phyloP scores from a whole-genome alignment of 1,140 invertebrate genomes.

The Musca vetustissima region DNA sequence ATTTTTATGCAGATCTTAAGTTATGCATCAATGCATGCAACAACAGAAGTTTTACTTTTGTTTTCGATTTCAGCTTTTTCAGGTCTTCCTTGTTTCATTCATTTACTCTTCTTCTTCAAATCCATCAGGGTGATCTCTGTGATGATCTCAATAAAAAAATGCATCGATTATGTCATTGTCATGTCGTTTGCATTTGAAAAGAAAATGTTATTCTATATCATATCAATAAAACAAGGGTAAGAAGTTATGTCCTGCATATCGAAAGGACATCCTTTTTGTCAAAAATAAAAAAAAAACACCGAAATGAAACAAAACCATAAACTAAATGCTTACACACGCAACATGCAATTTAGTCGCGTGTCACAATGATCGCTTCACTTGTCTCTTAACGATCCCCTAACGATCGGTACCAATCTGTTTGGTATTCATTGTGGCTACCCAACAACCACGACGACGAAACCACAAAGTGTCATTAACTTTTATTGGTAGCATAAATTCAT shows the following conservation, averaged over 20 bases:
- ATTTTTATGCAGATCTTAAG: constrained; percentile 8
- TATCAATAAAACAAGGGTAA: neutral
- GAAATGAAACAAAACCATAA: no score
- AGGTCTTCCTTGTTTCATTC: neutral
- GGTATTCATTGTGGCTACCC: neutral
- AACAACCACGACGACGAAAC: neutral
- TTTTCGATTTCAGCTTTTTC: neutral
- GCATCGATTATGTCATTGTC: no score
- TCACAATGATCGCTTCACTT: neutral
- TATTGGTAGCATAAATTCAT: constrained; percentile 12
- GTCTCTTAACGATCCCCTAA: neutral
- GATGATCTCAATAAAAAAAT: no score
- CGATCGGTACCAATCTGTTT: neutral
- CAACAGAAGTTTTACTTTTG: neutral
- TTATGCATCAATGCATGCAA: constrained; percentile 3
- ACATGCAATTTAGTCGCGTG: constrained; percentile 21
- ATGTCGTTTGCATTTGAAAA: no score
- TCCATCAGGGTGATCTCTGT: no score
- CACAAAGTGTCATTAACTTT: constrained; percentile 19
- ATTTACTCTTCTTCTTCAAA: neutral
- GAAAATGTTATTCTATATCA: neutral
- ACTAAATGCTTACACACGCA: no score
- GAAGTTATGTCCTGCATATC: neutral
- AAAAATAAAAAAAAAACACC: neutral
- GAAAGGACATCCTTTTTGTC: neutral